phyloP scores from a whole-genome alignment of 2,113 vertebrate genomes.

The Orientallactaga bullata region DNA sequence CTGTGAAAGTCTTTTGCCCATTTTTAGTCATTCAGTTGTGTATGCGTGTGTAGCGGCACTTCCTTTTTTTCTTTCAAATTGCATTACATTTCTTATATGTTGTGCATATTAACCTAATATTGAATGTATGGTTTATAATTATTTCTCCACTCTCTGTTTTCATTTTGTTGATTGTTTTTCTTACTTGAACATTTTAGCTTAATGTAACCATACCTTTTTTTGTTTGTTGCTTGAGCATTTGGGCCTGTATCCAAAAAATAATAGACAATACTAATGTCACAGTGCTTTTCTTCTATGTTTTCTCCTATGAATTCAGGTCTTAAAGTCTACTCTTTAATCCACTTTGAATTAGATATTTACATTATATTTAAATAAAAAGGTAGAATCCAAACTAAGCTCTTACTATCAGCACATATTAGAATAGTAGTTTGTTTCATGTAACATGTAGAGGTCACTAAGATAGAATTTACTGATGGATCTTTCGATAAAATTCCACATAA shows the following conservation, averaged over 20 bases:
- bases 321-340: not conserved
- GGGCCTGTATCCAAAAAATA: not conserved
- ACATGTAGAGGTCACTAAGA: not conserved
- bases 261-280: too few species aligned
- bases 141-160: not conserved
- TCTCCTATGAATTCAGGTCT: not conserved
- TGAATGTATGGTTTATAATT: not conserved
- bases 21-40: not conserved
- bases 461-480: not conserved
- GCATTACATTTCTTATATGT: not conserved
- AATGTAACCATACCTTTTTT: not conserved
- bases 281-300: not conserved
- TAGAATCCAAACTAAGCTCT: not conserved
- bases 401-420: not conserved
- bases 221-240: not conserved
- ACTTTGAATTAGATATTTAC: not conserved
- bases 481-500: conserved; percentile 21
- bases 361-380: not conserved
- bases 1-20: not conserved
- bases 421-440: conserved; percentile 3
- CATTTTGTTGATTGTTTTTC: not conserved
- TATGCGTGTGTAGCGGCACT: not conserved
- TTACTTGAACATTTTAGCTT: not conserved
- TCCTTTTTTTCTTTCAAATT: not conserved
- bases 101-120: not conserved